A percentile compares a stretch with the other conserved stretches of the same genome.
Conservation (phyloP, 2,888 invertebrate species). For the Cheilosia grossa region DNA sequence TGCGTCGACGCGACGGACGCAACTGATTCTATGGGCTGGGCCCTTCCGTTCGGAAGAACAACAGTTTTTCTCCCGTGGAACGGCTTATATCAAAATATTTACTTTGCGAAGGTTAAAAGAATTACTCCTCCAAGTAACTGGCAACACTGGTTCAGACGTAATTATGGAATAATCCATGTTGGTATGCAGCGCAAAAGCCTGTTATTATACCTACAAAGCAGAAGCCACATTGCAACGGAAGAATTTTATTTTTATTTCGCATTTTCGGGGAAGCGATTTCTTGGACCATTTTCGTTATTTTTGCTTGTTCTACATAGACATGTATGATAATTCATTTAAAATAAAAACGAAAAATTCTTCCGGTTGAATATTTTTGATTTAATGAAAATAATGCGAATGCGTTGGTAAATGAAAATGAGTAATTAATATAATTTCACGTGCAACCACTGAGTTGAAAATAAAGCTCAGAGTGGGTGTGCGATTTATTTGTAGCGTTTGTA, state of each 20-base stretch:
- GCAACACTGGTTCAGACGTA: no score
- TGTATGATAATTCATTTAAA: background rate
- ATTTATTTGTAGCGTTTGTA: no score
- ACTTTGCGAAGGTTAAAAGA: no score
- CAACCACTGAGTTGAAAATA: background rate
- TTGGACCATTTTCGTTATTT: background rate
- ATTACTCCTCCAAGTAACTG: no score
- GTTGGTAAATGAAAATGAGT: no score
- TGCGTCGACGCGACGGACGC: no score
- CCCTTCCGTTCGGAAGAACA: no score
- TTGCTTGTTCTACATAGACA: background rate
- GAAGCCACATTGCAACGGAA: background rate
- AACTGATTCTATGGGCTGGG: no score
- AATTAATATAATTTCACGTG: no score
- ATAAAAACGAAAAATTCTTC: background rate
- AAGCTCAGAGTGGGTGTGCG: background rate
- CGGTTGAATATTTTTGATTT: background rate
- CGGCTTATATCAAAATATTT: no score
- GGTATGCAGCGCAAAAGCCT: background rate
- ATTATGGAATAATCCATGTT: background rate
- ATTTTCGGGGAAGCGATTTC: background rate
- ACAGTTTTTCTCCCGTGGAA: no score
- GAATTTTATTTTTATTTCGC: background rate
- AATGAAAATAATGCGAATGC: background rate
- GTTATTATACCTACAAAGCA: background rate